Percentiles rank a stretch among this genome's conserved stretches.
phyloP scores from a whole-genome alignment of 2,113 vertebrate species.

The Pelobates fuscus region DNA sequence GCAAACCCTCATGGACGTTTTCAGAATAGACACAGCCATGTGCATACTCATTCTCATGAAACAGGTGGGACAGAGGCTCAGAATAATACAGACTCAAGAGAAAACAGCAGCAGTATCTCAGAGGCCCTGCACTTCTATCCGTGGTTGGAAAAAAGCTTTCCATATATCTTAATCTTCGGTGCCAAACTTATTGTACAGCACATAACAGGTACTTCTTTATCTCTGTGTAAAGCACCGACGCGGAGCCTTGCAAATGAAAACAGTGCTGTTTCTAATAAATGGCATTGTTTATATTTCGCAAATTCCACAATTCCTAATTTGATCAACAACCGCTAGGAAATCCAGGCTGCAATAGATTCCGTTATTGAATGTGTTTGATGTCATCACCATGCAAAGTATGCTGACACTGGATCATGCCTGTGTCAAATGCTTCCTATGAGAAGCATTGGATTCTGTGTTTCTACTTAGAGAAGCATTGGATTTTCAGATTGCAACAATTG shows the following conservation, averaged over 20 bases:
- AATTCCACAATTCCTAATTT: too few relatives aligned
- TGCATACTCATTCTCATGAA: constrained; percentile 57
- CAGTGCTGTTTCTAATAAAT: not conserved
- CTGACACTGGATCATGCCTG: too few relatives aligned
- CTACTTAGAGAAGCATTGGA: too few relatives aligned
- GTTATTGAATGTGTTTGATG: too few relatives aligned
- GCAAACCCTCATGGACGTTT: constrained; percentile 65
- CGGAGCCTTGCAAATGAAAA: not conserved
- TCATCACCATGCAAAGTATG: too few relatives aligned
- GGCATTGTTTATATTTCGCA: too few relatives aligned
- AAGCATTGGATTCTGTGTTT: too few relatives aligned
- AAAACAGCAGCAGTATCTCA: constrained; percentile 78
- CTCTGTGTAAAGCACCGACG: too few relatives aligned
- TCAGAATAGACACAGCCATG: constrained; percentile 62
- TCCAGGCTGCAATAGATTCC: too few relatives aligned
- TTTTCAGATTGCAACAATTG: too few relatives aligned
- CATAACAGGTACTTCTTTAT: constrained; percentile 74
- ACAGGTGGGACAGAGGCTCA: constrained; percentile 63
- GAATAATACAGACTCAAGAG: constrained; percentile 68
- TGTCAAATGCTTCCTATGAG: too few relatives aligned
- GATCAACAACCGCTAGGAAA: too few relatives aligned
- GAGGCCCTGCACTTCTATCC: constrained; percentile 84
- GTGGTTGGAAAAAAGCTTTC: constrained; percentile 92
- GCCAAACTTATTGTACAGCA: constrained; percentile 88
- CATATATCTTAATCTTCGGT: constrained; percentile 87